Base-by-base conservation (phyloP, 2,888 invertebrate species). In the Eupithecia inturbata region DNA sequence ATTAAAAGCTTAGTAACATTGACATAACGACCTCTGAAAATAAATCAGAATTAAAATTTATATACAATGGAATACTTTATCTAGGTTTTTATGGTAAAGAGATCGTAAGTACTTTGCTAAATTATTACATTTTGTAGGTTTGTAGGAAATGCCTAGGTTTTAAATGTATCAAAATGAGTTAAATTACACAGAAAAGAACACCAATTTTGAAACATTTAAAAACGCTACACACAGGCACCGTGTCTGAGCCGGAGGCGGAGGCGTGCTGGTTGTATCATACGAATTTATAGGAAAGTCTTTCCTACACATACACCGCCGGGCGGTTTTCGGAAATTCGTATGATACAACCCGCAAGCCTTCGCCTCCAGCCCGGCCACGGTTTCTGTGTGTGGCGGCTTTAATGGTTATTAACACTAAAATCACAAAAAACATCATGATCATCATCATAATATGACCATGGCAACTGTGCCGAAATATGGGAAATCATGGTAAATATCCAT, bases 1-100 rank as follows among this genome's bases (percentile, higher is more conserved):
- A 78, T 78, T 79, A 77, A 72, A 70, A 82, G 80, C 82, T 82
- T 82, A 84, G 87, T 87, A 88, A 88, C 88, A 87, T 84, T 86
- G 83, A 84, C 82, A 82, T 84, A 83, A 75, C 77, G 80, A 75
- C 72, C 60, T 57, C 67, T 53, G 22, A 33, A 63, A 64, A n/a
- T 10, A 26, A 57, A 57, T 57, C 57, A 57, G 57, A 22, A 57
- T 57, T 26, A 57, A 57, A 4, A 53, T 53, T 3, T 53, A 22
- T 53, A 22, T 53, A 53, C 53, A 53, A 14, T 57, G 57, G 57
- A 57, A 57, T 57, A 57, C 57, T 57, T 57, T 57, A 22, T 22
- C 53, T 26, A 14, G 57, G 12, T 57, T 57, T 53, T 57, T 57
- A 57, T 1, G 5, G 12, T 26, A 57, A 57, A 57, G 57, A 57